Conservation (phyloP, 2,113 vertebrate species). For the Pogona vitticeps region DNA sequence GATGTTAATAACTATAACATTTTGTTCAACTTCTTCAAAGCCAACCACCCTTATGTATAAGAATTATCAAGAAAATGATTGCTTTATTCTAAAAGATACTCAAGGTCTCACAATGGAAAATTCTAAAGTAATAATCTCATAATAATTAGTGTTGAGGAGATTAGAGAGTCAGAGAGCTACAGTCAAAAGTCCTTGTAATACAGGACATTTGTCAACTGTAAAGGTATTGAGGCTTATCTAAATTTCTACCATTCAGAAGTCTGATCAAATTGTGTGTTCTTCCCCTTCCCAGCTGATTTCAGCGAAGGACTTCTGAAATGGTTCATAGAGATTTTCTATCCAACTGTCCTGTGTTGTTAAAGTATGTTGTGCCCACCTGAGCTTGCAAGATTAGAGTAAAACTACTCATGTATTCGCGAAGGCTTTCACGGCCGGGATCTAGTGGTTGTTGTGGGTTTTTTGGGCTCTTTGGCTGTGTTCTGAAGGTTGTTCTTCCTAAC, state of each 20-base stretch:
- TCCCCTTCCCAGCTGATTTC: background rate
- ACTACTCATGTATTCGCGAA: too few relatives aligned
- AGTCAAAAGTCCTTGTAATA: background rate
- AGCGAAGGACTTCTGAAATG: background rate
- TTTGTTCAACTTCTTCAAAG: background rate
- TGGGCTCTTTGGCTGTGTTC: too few relatives aligned
- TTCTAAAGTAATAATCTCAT: background rate
- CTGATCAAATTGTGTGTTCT: too few relatives aligned
- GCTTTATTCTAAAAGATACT: background rate
- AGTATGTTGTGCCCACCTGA: background rate
- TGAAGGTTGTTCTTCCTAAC: too few relatives aligned
- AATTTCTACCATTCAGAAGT: background rate
- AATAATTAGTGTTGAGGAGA: background rate
- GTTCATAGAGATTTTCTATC: background rate
- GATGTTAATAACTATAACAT: background rate
- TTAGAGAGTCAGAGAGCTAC: background rate
- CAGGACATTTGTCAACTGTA: background rate
- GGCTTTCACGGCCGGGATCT: too few relatives aligned
- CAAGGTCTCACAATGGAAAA: background rate
- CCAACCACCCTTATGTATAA: background rate
- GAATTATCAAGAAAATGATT: background rate
- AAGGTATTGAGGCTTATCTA: background rate
- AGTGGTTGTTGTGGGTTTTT: too few relatives aligned
- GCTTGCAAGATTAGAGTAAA: background rate
- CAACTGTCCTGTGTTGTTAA: background rate